Base-by-base conservation (phyloP, 64 coral and sea anemone genomes). In the Stylophora pistillata region DNA sequence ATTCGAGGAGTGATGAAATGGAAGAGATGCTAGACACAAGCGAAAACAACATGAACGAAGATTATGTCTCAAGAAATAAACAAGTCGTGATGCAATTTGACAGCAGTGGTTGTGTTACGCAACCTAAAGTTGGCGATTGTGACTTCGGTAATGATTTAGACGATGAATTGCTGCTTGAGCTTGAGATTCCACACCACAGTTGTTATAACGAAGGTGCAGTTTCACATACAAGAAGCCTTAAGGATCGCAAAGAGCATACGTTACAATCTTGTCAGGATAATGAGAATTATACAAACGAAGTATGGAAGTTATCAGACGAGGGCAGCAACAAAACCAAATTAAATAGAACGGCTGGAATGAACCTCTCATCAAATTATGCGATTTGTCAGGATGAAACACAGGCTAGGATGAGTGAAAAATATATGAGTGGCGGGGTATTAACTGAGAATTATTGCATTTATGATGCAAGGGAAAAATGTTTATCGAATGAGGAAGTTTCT, bases 401-500 rank as follows among this genome's bases (percentile, higher is more conserved):
- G 6, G 37, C 37, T 6, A 41, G 37, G 37, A 41, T 41, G 37
- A 41, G 6, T 41, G 37, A 6, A 41, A 41, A 41, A 41, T 41
- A 6, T 41, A 2, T 41, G 37, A 3, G 37, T 6, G 6, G 37
- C 6, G 37, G 37, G 37, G 37, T 6, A 41, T 41, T 41, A 41
- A 2, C 37, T 41, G 37, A 41, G 37, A 41, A 41, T 41, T 3
- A 41, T 41, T 41, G 37, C 37, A 6, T 6, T 41, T 2, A 41
- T 41, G 37, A 41, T 41, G 52, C 27, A 12, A 26, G 28, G 17
- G 0, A 69, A 33, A 5, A 37, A 47, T 37, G 0, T 26, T 9
- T 29, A 59, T 53, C 34, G 25, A 62, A 84, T 69, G 60, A 84
- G 15, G 80, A 84, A 23, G 34, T 62, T 21, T 68, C 32, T n/a